phyloP scores from a whole-genome alignment of 2,797 vertebrate genomes.

The Erethizon dorsatum region DNA sequence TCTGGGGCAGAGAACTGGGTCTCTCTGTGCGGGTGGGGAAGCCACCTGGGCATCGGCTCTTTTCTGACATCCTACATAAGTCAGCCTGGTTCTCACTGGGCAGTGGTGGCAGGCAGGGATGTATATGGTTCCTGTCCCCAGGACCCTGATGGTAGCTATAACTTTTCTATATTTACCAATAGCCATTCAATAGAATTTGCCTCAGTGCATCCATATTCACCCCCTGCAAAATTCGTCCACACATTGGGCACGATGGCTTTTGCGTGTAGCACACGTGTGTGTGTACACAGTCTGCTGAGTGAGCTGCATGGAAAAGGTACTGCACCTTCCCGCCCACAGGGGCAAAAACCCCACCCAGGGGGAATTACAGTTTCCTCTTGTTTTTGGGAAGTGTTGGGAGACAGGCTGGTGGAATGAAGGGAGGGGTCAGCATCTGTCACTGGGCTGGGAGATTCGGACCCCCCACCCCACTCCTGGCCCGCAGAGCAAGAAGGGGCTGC shows the following conservation, averaged over 20 bases:
- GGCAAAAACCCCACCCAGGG: too few relatives aligned
- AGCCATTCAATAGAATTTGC: accelerated
- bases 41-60: not conserved
- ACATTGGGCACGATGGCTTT: not conserved
- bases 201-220: not conserved
- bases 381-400: constrained; percentile 82
- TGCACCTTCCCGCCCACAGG: not conserved
- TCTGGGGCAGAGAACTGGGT: too few relatives aligned
- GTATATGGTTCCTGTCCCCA: not conserved
- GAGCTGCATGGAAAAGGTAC: not conserved
- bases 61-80: not conserved
- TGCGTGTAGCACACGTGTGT: accelerated
- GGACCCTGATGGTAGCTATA: not conserved
- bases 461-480: constrained; percentile 73
- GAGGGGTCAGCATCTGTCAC: constrained; percentile 81
- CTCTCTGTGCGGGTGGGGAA: accelerated
- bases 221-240: not conserved
- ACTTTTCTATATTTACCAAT: not conserved
- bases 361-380: constrained; percentile 79
- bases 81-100: accelerated
- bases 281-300: too few relatives aligned
- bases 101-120: not conserved
- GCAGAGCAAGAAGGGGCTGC: not conserved
- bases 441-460: constrained; percentile 74
- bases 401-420: constrained; percentile 47